Evolutionary conservation across 92 coral and sea anemone species (phyloP).

Genomic region (Pocillopora grandis): DNA sequence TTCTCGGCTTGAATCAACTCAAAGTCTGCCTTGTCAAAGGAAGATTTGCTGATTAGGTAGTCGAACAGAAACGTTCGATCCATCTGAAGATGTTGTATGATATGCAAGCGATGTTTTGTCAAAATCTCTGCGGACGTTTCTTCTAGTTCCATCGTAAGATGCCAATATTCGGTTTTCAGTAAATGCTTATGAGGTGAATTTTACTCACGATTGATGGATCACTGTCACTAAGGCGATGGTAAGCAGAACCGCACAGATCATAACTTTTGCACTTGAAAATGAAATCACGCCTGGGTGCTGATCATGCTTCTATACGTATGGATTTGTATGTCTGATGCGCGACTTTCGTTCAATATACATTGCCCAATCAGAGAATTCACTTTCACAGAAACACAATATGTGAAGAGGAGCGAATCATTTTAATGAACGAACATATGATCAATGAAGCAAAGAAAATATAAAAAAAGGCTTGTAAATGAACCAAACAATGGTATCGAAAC

Average conservation of each 20-base stretch:
- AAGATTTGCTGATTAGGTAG: conserved; percentile 71
- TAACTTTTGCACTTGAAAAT: not conserved
- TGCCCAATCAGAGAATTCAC: not conserved
- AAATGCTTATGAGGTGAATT: not conserved
- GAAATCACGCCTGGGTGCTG: not conserved
- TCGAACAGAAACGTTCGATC: conserved; percentile 75
- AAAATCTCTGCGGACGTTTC: conserved; percentile 30
- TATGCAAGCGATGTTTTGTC: conserved; percentile 52
- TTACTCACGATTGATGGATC: not conserved
- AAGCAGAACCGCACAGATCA: not conserved
- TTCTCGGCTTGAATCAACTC: conserved; percentile 67
- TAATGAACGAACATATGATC: too few species aligned
- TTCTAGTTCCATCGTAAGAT: conserved; percentile 21
- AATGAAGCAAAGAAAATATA: too few species aligned
- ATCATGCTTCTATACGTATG: not conserved
- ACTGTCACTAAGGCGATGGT: not conserved
- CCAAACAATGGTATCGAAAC: too few species aligned
- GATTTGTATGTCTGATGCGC: not conserved
- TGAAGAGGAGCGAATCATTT: not conserved
- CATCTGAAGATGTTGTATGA: conserved; percentile 59
- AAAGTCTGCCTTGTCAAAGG: conserved; percentile 68
- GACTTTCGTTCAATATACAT: conserved; percentile 3
- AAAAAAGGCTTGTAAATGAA: too few species aligned
- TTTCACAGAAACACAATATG: not conserved
- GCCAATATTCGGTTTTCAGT: not conserved